Conservation (phyloP, 2,888 invertebrate genomes). For the Callyntrura guangdongensis region DNA sequence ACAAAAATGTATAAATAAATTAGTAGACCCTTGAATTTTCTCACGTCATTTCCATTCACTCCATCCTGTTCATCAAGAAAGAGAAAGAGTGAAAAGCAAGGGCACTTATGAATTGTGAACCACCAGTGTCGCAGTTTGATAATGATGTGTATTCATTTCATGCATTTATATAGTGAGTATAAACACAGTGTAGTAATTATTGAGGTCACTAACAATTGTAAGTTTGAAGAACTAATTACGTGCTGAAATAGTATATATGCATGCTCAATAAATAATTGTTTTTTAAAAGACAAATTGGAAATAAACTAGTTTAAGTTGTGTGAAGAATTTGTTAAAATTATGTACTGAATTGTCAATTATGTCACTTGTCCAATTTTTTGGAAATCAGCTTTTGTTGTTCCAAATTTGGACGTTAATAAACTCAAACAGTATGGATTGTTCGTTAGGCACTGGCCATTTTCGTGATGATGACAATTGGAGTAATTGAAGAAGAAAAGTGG, state of each 20-base stretch:
- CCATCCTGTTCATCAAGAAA: constrained; percentile 33
- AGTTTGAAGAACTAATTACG: too few relatives aligned
- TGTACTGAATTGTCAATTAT: too few relatives aligned
- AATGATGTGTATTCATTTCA: not conserved
- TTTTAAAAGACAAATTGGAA: too few relatives aligned
- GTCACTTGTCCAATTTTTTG: too few relatives aligned
- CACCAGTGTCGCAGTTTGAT: not conserved
- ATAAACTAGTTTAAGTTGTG: too few relatives aligned
- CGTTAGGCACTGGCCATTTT: not conserved
- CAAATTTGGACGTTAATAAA: too few relatives aligned
- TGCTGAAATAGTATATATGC: too few relatives aligned
- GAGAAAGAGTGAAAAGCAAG: constrained; percentile 18
- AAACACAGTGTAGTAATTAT: not conserved
- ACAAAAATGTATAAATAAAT: constrained; percentile 22
- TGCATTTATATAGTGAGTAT: constrained; percentile 28
- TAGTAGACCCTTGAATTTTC: not conserved
- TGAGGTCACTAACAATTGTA: too few relatives aligned
- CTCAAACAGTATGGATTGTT: not conserved
- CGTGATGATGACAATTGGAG: constrained; percentile 4
- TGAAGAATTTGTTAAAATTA: too few relatives aligned
- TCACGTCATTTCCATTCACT: constrained; percentile 21
- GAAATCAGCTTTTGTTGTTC: too few relatives aligned
- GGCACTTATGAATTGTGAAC: not conserved
- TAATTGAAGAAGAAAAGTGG: not conserved
- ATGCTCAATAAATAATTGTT: too few relatives aligned